A percentile compares a stretch with the other conserved stretches of the same genome.
phyloP scores from a whole-genome alignment of 1,140 invertebrate species.

The Lutraria rhynchaena region DNA sequence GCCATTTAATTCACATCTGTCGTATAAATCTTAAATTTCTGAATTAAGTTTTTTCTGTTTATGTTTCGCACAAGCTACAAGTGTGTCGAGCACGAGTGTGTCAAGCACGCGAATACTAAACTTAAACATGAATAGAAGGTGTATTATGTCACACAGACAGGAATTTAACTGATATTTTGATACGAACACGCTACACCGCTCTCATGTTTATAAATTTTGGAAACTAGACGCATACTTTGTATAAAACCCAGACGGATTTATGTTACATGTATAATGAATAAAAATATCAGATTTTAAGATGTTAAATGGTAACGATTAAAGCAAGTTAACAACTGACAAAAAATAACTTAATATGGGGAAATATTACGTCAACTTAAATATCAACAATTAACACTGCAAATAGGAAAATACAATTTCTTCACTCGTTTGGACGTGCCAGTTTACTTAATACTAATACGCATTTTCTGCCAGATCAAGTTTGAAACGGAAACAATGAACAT shows the following conservation, averaged over 20 bases:
- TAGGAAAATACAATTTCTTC: neutral
- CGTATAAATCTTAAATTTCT: neutral
- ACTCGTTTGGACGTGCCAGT: too few relatives aligned
- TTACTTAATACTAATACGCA: too few relatives aligned
- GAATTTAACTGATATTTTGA: neutral
- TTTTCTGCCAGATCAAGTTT: too few relatives aligned
- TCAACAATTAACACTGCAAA: neutral
- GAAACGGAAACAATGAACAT: too few relatives aligned
- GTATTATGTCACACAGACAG: neutral
- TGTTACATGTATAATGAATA: neutral
- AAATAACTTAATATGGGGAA: too few relatives aligned
- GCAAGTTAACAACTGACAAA: too few relatives aligned
- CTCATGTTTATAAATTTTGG: neutral
- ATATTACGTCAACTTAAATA: neutral
- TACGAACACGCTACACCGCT: neutral
- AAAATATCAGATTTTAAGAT: neutral
- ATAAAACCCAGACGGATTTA: neutral
- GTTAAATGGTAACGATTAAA: neutral
- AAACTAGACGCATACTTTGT: neutral
- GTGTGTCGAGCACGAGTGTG: neutral
- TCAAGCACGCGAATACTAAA: slow-evolving; percentile 20
- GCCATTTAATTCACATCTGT: neutral
- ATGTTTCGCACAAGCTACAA: neutral
- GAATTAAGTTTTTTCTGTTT: neutral
- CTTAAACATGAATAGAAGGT: neutral